These are phyloP conservation scores for Dryoscopus gambensis DNA, from an alignment of 2,113 vertebrate species.

Conservation along the genomic window DNA sequence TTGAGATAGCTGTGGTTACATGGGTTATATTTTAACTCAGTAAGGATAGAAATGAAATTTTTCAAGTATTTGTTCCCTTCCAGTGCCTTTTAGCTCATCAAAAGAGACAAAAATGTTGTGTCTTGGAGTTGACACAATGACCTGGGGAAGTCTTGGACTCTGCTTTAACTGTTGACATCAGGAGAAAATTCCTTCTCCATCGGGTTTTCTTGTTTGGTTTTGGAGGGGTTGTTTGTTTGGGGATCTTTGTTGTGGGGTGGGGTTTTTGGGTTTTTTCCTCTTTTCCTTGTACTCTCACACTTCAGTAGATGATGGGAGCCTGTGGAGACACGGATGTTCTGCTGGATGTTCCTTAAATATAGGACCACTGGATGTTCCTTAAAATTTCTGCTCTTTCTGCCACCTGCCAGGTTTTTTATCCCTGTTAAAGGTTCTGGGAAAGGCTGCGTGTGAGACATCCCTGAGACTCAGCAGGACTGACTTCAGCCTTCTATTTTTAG, in stretches of 20 bases:
- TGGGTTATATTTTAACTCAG: neutral
- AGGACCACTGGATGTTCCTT: neutral
- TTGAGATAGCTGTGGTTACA: neutral
- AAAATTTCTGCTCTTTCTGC: neutral
- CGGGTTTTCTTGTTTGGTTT: rapidly evolving
- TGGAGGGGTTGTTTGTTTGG: neutral
- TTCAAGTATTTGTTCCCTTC: neutral
- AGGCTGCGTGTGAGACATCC: neutral
- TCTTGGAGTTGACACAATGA: neutral
- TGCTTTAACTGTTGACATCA: neutral
- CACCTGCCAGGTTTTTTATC: too few species aligned
- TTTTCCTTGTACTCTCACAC: neutral
- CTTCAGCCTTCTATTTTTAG: neutral
- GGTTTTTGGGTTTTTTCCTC: rapidly evolving
- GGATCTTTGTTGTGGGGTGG: rapidly evolving
- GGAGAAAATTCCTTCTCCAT: neutral
- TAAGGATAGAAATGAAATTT: neutral
- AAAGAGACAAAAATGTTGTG: neutral
- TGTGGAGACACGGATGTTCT: neutral
- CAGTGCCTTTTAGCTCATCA: neutral
- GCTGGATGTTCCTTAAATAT: neutral
- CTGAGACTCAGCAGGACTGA: neutral
- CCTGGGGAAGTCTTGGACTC: neutral
- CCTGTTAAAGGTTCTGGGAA: neutral
- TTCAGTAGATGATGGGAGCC: neutral